Evolutionary conservation across 2,113 vertebrate genomes (phyloP).

Genomic region (Calonectris borealis): DNA sequence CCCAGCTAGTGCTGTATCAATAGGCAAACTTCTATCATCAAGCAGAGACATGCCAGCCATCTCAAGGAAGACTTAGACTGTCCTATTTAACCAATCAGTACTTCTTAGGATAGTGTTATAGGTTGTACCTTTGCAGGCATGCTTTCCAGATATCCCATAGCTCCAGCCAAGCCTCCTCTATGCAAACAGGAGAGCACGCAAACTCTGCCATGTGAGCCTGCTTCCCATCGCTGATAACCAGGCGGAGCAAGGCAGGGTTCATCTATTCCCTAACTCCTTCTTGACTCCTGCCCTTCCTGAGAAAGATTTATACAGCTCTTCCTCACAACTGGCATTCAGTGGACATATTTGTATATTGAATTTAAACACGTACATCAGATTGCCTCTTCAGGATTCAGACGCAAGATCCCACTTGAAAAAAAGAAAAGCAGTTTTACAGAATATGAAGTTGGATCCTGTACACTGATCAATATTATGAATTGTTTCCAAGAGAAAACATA

Average conservation of each 20-base stretch:
- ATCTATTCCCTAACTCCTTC: background rate
- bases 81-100: background rate
- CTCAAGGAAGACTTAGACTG: background rate
- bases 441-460: background rate
- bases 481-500: background rate
- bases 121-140: background rate
- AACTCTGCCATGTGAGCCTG: background rate
- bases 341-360: background rate
- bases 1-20: background rate
- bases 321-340: background rate
- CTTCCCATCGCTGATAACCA: background rate
- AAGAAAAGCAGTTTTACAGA: background rate
- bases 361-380: background rate
- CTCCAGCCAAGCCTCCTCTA: background rate
- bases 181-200: background rate
- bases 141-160: background rate
- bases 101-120: background rate
- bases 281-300: background rate
- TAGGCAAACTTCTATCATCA: background rate
- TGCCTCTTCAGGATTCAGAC: background rate
- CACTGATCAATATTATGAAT: background rate
- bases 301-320: background rate
- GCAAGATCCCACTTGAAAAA: background rate
- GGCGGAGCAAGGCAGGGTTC: background rate
- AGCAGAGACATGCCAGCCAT: background rate